Conservation (phyloP, 2,113 vertebrate genomes). For the Rhabdornis inornatus region DNA sequence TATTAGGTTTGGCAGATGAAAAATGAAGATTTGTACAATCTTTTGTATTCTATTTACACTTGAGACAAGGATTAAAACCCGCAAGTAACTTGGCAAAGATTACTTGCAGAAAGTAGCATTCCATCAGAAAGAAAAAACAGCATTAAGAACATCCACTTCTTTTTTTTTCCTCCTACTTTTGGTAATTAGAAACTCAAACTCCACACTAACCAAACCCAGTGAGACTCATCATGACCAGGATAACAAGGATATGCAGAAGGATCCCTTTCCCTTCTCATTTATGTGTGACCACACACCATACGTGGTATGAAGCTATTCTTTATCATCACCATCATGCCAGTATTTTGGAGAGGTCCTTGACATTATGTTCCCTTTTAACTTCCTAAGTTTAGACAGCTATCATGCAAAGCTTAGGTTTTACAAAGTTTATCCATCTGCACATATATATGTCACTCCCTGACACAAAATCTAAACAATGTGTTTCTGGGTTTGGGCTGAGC, state of each 20-base stretch:
- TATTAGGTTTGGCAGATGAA: background rate
- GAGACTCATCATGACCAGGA: background rate
- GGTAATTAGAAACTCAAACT: background rate
- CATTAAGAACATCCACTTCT: background rate
- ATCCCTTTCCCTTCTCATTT: background rate
- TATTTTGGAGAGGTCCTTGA: constrained; percentile 17
- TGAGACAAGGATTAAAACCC: background rate
- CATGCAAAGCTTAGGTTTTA: background rate
- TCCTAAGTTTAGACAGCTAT: constrained; percentile 19
- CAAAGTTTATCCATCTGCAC: background rate
- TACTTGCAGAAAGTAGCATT: background rate
- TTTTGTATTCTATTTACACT: background rate
- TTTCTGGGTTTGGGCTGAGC: background rate
- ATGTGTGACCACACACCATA: background rate
- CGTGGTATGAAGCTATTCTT: background rate
- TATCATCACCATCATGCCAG: background rate
- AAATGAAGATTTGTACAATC: background rate
- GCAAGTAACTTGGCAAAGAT: background rate
- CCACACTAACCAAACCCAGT: background rate
- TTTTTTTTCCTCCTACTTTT: background rate
- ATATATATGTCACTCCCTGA: background rate
- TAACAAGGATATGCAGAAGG: background rate
- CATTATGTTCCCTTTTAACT: constrained; percentile 27
- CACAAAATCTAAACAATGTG: background rate
- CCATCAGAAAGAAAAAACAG: background rate